Evolutionary conservation across 1,140 invertebrate species (phyloP).

Genomic region (Charaxes varanes): DNA sequence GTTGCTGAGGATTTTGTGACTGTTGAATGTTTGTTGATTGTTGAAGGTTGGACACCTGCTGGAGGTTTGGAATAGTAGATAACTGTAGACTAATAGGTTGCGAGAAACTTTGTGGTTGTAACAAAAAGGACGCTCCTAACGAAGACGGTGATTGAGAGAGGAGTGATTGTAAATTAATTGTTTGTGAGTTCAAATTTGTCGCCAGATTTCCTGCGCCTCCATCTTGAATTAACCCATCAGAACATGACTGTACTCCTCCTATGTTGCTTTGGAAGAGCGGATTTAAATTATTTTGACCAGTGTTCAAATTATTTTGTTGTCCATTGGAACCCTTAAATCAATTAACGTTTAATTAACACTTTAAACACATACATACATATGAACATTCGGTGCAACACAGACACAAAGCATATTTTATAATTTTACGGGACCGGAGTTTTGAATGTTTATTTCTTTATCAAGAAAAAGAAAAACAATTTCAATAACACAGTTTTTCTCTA

Average conservation of each 20-base stretch:
- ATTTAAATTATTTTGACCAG: conserved; percentile 12
- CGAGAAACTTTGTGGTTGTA: conserved; percentile 9
- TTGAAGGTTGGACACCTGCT: conserved; percentile 14
- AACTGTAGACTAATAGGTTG: conserved; percentile 13
- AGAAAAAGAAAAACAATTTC: too few relatives aligned
- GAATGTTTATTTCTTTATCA: too few relatives aligned
- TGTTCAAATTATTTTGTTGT: conserved; percentile 18
- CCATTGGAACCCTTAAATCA: conserved; percentile 19
- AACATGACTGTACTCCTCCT: conserved; percentile 5
- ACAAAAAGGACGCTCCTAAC: conserved; percentile 4
- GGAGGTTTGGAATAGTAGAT: too few relatives aligned
- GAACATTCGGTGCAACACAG: not conserved
- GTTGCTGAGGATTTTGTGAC: too few relatives aligned
- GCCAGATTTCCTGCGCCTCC: conserved; percentile 11
- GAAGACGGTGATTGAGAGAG: conserved; percentile 4
- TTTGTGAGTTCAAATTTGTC: conserved; percentile 11
- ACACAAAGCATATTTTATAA: conserved; percentile 3
- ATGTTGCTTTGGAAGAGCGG: conserved; percentile 21
- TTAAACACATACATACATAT: conserved; percentile 4
- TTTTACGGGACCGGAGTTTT: too few relatives aligned
- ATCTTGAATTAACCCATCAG: conserved; percentile 20
- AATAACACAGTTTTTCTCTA: too few relatives aligned
- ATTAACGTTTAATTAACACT: not conserved
- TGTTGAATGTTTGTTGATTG: conserved; percentile 10
- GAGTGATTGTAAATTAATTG: conserved; percentile 8